Conservation (phyloP, 2,888 invertebrate species). For the Dorcus parallelipipedus region DNA sequence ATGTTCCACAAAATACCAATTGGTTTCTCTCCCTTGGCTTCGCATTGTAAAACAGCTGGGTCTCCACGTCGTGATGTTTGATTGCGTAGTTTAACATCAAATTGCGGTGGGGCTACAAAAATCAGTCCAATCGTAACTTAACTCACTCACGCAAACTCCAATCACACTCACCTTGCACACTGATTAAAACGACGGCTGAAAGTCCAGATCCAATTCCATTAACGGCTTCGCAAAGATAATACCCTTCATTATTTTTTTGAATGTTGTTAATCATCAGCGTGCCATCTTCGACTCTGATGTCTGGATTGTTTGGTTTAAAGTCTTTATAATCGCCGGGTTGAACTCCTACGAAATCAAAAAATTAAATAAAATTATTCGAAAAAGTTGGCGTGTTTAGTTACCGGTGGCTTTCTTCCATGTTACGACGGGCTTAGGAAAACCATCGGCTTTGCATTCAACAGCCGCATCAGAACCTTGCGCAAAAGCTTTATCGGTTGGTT, state of each 20-base stretch:
- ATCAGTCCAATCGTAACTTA: not conserved
- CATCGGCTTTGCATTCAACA: constrained; percentile 94
- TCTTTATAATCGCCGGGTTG: constrained; percentile 92
- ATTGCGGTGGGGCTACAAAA: constrained; percentile 79
- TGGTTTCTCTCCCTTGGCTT: constrained; percentile 91
- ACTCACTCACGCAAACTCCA: not conserved
- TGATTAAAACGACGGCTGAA: constrained; percentile 90
- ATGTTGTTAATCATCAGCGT: constrained; percentile 87
- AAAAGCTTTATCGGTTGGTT: constrained; percentile 92
- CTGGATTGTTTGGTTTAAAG: constrained; percentile 83
- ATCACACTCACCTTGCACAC: constrained; percentile 74
- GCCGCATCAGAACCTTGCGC: constrained; percentile 92
- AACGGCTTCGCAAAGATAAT: constrained; percentile 92
- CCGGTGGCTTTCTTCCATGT: constrained; percentile 96
- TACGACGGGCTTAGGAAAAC: constrained; percentile 90
- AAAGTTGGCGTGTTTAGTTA: constrained; percentile 44
- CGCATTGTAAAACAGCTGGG: constrained; percentile 86
- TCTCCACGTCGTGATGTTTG: constrained; percentile 89
- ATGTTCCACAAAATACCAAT: constrained; percentile 94
- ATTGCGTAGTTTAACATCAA: constrained; percentile 86
- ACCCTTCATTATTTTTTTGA: constrained; percentile 90
- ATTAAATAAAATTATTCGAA: constrained; percentile 3
- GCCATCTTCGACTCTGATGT: constrained; percentile 91
- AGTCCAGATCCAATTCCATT: constrained; percentile 94
- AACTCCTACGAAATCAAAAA: constrained; percentile 60